These are phyloP conservation scores for Tetramorium alpestre DNA, from an alignment of 1,140 invertebrate genomes.

Conservation along the genomic window DNA sequence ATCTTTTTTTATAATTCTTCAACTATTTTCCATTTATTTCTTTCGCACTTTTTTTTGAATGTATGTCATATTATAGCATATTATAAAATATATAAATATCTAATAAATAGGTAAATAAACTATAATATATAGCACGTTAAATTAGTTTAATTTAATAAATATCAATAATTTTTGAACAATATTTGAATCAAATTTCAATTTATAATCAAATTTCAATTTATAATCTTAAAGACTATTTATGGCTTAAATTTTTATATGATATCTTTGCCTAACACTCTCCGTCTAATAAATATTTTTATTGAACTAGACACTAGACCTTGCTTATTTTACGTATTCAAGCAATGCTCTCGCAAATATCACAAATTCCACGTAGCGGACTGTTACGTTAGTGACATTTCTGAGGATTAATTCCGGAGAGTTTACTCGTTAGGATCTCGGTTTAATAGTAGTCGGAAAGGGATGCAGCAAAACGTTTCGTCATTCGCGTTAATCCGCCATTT, in stretches of 20 bases:
- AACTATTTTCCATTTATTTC: neutral
- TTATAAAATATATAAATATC: too few relatives aligned
- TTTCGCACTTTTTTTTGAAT: neutral
- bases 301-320: neutral
- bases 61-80: neutral
- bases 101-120: too few relatives aligned
- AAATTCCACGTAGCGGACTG: neutral
- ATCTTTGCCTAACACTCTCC: neutral
- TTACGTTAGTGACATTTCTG: conserved; percentile 42
- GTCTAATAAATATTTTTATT: neutral
- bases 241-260: neutral
- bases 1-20: neutral
- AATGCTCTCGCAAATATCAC: neutral
- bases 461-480: conserved; percentile 57
- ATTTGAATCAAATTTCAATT: neutral
- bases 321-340: neutral
- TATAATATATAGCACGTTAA: too few relatives aligned
- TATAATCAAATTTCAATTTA: neutral
- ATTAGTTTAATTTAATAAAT: neutral
- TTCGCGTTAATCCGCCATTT: conserved; percentile 38
- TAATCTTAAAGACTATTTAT: too few relatives aligned
- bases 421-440: conserved; percentile 39
- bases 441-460: conserved; percentile 44
- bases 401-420: conserved; percentile 48
- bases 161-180: neutral